A percentile compares a stretch with the other conserved stretches of the same genome.
These are phyloP conservation scores for Archips crataeganus DNA, from an alignment of 2,888 invertebrate genomes.

Conservation along the genomic window DNA sequence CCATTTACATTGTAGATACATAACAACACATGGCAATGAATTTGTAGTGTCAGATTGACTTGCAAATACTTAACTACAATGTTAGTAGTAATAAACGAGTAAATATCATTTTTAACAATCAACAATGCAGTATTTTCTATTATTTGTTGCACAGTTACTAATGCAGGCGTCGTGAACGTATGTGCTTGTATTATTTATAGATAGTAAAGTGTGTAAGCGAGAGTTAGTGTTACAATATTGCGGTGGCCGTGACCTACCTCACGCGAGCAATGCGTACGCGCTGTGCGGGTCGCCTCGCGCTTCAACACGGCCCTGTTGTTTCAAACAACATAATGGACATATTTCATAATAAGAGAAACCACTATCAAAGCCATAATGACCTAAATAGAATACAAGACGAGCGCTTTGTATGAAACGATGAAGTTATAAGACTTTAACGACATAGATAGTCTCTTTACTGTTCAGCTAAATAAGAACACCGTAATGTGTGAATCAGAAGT, in stretches of 20 bases:
- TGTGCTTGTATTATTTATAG: conserved; percentile 19
- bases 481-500: background rate
- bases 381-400: conserved; percentile 14
- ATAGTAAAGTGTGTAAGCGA: conserved; percentile 14
- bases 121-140: background rate
- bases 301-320: conserved; percentile 21
- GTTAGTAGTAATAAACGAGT: background rate
- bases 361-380: conserved; percentile 16
- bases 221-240: conserved; percentile 39
- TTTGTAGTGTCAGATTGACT: background rate
- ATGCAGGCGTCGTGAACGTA: conserved; percentile 2
- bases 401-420: conserved; percentile 3
- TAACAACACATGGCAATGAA: conserved; percentile 1
- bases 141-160: conserved; percentile 31
- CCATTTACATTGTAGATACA: too few relatives aligned
- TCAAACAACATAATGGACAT: conserved; percentile 15
- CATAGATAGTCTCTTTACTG: background rate
- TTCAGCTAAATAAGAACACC: background rate
- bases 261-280: conserved; percentile 46
- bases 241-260: conserved; percentile 57
- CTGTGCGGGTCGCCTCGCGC: conserved; percentile 41
- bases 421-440: background rate
- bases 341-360: conserved; percentile 18
- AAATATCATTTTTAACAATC: conserved; percentile 1
- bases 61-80: background rate